Evolutionary conservation across 2,113 vertebrate genomes (phyloP).

Genomic region (Nipponia nippon): DNA sequence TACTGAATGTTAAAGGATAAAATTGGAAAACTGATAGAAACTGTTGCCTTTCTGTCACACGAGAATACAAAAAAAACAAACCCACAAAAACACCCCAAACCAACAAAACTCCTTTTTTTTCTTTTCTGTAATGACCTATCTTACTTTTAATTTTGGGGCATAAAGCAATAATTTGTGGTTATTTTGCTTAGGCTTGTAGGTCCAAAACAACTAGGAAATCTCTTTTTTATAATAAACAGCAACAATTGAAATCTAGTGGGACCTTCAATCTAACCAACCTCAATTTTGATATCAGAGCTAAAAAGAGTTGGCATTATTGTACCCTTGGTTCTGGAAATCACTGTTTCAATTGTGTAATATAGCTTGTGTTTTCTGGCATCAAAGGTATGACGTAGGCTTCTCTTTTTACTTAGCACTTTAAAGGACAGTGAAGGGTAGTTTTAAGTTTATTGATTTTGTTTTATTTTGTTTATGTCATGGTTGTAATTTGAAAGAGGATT

Average conservation of each 20-base stretch:
- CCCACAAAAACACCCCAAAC: no score
- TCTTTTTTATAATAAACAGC: not conserved
- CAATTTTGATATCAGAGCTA: not conserved
- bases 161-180: not conserved
- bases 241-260: not conserved
- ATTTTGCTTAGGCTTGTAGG: not conserved
- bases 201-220: not conserved
- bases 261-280: not conserved
- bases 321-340: not conserved
- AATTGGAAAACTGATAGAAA: not conserved
- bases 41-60: not conserved
- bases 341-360: not conserved
- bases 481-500: not conserved
- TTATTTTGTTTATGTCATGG: not conserved
- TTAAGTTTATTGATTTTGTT: slow-evolving; percentile 11
- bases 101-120: not conserved
- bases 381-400: not conserved
- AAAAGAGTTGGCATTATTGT: not conserved
- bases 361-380: not conserved
- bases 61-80: not conserved
- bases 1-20: not conserved
- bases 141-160: not conserved
- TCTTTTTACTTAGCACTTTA: not conserved
- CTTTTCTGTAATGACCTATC: not conserved
- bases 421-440: not conserved